Evolutionary conservation across 2,888 invertebrate genomes (phyloP), one percentile per base, ranked within the genome.

Genomic region (Congeria kusceri): DNA sequence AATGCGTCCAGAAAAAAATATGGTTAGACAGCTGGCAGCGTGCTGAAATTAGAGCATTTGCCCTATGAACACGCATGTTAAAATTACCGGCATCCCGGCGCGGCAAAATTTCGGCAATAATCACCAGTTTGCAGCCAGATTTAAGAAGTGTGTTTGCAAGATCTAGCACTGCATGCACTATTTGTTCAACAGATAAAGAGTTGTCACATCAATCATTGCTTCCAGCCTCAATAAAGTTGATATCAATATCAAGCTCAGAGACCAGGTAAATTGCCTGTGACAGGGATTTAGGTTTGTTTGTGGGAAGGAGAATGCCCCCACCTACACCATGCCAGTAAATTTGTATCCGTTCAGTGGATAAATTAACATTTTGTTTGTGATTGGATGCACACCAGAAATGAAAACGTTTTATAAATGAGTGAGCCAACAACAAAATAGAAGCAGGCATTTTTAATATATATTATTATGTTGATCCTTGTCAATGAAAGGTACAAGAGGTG

Each of bases 271-370:
- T 32, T 5, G 29, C 39, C 18, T 29, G 39, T 32, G 29, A 62
- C 5, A 62, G 20, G 20, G 62, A 62, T 18, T 62, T 62, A 4
- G 29, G 28, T 28, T 62, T 29, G 32, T 29, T 29, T 13, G 39
- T 29, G 18, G 29, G 20, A 9, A 39, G n/a, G 11, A 61, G 5
- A 62, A 32, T 62, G 13, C 32, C 39, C 7, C 62, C 62, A n/a
- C 62, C 7, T 20, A 32, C 32, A 23, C 62, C 62, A 62, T 62
- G 62, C 62, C 62, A 62, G 62, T 29, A 62, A 32, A 62, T 32
- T 32, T 28, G 32, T 20, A 62, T 62, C 13, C n/a, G 29, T 13
- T 62, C n/a, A 5, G 29, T 23, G 39, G 29, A 18, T 23, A 62
- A 39, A 39, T 39, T 39, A 7, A 62, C 11, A 32, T 62, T 32